These are phyloP conservation scores for Brevimyrus niger DNA, from an alignment of 2,113 vertebrate genomes.

Conservation along the genomic window DNA sequence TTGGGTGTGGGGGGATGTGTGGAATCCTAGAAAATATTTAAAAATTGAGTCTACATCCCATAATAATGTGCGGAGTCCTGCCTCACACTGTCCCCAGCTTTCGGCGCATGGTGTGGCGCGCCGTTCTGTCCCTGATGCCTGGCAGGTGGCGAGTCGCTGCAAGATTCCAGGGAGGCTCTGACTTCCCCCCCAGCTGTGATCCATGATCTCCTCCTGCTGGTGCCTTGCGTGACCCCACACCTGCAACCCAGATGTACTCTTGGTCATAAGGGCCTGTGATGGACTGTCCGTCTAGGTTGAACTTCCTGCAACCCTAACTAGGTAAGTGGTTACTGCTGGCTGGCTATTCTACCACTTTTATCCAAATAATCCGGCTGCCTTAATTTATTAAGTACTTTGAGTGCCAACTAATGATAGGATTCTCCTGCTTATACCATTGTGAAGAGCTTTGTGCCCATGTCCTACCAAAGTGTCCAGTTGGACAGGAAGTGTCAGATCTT, in stretches of 20 bases:
- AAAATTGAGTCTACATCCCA: neutral
- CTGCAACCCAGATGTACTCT: neutral
- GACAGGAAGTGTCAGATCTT: neutral
- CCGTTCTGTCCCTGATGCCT: neutral
- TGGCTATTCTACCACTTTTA: neutral
- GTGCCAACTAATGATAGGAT: neutral
- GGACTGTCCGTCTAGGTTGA: neutral
- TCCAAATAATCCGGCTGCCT: neutral
- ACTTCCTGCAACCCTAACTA: constrained; percentile 30
- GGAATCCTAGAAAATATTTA: neutral
- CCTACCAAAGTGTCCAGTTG: neutral
- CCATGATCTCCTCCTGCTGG: neutral
- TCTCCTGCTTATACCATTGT: neutral
- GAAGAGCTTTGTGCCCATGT: constrained; percentile 7
- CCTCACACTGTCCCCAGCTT: neutral
- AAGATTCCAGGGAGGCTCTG: neutral
- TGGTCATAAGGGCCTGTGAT: neutral
- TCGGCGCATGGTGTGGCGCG: neutral
- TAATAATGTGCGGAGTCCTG: neutral
- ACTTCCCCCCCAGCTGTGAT: neutral
- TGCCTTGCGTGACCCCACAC: neutral
- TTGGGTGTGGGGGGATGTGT: neutral
- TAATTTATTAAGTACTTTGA: too few species aligned
- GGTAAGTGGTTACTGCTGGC: neutral
- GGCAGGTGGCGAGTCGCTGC: neutral